Evolutionary conservation across 2,888 invertebrate species (phyloP).

Genomic region (Sipunculus nudus): DNA sequence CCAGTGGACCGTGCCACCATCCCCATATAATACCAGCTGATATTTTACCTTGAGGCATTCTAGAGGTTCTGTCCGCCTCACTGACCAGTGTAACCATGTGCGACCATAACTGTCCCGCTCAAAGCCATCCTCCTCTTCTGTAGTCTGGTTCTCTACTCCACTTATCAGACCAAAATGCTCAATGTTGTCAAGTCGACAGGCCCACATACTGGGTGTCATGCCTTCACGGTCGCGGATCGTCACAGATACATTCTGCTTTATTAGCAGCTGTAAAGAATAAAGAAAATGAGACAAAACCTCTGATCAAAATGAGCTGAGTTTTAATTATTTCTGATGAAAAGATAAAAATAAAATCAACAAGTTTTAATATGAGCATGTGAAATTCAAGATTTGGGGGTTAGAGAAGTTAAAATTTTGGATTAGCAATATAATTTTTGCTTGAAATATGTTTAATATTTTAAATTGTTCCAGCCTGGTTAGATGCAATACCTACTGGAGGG

Average conservation of each 20-base stretch:
- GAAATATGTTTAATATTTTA: too few relatives aligned
- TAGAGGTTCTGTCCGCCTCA: slow-evolving; percentile 61
- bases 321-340: background rate
- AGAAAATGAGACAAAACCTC: slow-evolving; percentile 11
- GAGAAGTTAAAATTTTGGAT: too few relatives aligned
- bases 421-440: too few relatives aligned
- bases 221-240: slow-evolving; percentile 62
- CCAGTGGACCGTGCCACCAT: too few relatives aligned
- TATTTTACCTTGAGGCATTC: slow-evolving; percentile 61
- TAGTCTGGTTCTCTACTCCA: slow-evolving; percentile 45
- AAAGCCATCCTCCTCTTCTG: slow-evolving; percentile 49
- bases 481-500: too few relatives aligned
- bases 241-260: slow-evolving; percentile 53
- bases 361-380: too few relatives aligned
- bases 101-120: slow-evolving; percentile 61
- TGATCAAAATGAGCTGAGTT: background rate
- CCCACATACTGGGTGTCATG: slow-evolving; percentile 66
- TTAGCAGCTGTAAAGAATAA: slow-evolving; percentile 58
- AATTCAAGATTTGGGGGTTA: too few relatives aligned
- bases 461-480: too few relatives aligned
- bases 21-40: background rate
- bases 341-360: background rate
- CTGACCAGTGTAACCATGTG: slow-evolving; percentile 66
- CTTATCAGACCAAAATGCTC: slow-evolving; percentile 62
- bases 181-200: slow-evolving; percentile 64